Evolutionary conservation across 2,113 vertebrate species (phyloP), one percentile per base, ranked within the genome.

Genomic region (Bubo bubo): DNA sequence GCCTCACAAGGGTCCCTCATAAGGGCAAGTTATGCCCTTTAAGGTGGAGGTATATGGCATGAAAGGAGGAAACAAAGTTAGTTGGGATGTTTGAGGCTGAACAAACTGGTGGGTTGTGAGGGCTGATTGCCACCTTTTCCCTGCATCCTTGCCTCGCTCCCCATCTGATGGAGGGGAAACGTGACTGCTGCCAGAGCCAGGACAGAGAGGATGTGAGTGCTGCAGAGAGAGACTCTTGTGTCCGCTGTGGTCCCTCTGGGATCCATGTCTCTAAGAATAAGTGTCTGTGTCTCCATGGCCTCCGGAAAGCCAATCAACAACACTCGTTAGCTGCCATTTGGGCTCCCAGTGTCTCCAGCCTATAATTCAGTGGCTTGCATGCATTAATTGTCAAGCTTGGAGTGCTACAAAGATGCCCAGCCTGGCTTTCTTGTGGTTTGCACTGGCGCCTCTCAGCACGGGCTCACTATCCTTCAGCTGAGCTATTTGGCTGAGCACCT

Each of bases 401-500:
- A 95, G 95, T 92, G 93, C 95, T 95, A 81, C 80, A 82, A n/a
- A 89, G 94, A 50, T 94, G 90, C 94, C 95, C 93, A 94, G 94
- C 89, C 94, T 58, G 91, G 73, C 97, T 95, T 95, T 94, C 89
- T 95, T 94, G 96, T 97, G 97, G 97, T 96, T 96, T 97, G 77
- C 26, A 14, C 86, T 97, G 97, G 97, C 95, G 95, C 97, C 97
- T 96, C 8, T 20, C 73, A 95, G 95, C 91, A 73, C 86, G 59
- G 53, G 60, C 94, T 88, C 79, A 0, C 52, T 64, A n/a, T 77
- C 80, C 93, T 72, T 67, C 83, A 72, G 93, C 91, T 50, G 10
- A 30, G 95, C 86, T 88, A 4, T 67, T 90, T 75, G 91, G 93
- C 86, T 45, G 2, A 56, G 73, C 88, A 84, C 83, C 53, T 16